Percentiles rank a stretch among this genome's conserved stretches.
Evolutionary conservation across 2,888 invertebrate genomes (phyloP).

Genomic region (Elegia similella): DNA sequence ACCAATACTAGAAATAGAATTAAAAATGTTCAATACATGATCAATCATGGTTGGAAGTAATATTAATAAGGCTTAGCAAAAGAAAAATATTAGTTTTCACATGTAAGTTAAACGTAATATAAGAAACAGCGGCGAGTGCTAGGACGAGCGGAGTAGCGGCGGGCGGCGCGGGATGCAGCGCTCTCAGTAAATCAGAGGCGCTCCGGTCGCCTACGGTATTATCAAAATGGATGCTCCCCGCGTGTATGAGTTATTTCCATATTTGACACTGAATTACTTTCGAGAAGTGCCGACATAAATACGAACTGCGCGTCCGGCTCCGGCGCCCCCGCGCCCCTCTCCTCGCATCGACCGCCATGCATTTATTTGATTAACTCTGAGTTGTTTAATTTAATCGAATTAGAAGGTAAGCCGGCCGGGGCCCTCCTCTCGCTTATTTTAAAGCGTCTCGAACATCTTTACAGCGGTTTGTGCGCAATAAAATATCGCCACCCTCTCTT

Average conservation of each 20-base stretch:
- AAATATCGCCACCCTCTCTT: slow-evolving; percentile 75
- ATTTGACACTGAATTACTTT: slow-evolving; percentile 82
- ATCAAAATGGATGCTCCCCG: slow-evolving; percentile 78
- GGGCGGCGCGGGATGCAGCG: slow-evolving; percentile 35
- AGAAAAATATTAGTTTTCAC: too few relatives aligned
- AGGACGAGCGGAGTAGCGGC: slow-evolving; percentile 23
- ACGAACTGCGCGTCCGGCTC: slow-evolving; percentile 49
- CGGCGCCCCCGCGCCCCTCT: slow-evolving; percentile 32
- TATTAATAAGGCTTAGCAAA: too few relatives aligned
- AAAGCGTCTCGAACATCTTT: slow-evolving; percentile 79
- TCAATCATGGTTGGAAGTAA: too few relatives aligned
- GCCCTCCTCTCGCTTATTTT: slow-evolving; percentile 69
- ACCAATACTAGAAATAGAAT: too few relatives aligned
- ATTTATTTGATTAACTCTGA: slow-evolving; percentile 83
- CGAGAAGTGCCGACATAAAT: slow-evolving; percentile 81
- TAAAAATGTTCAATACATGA: too few relatives aligned
- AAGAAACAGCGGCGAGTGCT: neutral
- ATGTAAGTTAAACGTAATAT: neutral
- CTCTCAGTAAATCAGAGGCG: slow-evolving; percentile 68
- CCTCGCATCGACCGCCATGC: slow-evolving; percentile 64
- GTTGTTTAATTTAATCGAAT: slow-evolving; percentile 82
- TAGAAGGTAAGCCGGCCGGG: slow-evolving; percentile 70
- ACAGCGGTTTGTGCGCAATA: slow-evolving; percentile 79
- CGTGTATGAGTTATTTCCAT: slow-evolving; percentile 81
- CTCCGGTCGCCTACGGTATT: slow-evolving; percentile 77